phyloP scores from a whole-genome alignment of 2,888 invertebrate genomes.

The Nasonia oneida region DNA sequence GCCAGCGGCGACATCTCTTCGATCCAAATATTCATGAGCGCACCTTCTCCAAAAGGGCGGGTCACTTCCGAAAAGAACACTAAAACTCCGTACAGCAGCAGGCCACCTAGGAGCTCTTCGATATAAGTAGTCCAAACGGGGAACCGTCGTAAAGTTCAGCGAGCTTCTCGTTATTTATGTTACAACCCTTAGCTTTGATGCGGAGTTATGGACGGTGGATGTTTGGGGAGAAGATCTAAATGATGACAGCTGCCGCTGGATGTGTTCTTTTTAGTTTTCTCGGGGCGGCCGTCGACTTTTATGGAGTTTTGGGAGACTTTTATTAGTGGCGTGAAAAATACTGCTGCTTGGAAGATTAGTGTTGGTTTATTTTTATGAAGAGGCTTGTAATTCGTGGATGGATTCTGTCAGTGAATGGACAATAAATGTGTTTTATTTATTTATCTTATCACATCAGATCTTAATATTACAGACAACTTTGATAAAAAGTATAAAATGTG shows the following conservation, averaged over 20 bases:
- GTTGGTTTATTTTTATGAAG: neutral
- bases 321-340: constrained; percentile 4
- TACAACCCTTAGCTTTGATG: constrained; percentile 47
- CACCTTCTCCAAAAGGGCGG: neutral
- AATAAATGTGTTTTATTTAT: neutral
- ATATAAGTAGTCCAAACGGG: constrained; percentile 53
- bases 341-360: neutral
- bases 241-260: neutral
- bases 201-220: constrained; percentile 26
- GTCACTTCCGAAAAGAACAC: neutral
- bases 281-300: neutral
- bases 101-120: neutral
- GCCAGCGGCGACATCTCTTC: neutral
- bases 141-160: constrained; percentile 49
- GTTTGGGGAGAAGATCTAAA: constrained; percentile 14
- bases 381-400: neutral
- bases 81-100: neutral
- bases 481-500: too few species aligned
- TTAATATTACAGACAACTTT: too few species aligned
- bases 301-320: constrained; percentile 20
- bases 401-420: neutral
- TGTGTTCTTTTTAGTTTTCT: neutral
- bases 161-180: constrained; percentile 52
- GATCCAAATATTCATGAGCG: constrained; percentile 35
- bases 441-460: neutral